Percentiles rank a stretch among this genome's conserved stretches.
Evolutionary conservation across 2,113 vertebrate genomes (phyloP).

Genomic region (Cnemophilus loriae): DNA sequence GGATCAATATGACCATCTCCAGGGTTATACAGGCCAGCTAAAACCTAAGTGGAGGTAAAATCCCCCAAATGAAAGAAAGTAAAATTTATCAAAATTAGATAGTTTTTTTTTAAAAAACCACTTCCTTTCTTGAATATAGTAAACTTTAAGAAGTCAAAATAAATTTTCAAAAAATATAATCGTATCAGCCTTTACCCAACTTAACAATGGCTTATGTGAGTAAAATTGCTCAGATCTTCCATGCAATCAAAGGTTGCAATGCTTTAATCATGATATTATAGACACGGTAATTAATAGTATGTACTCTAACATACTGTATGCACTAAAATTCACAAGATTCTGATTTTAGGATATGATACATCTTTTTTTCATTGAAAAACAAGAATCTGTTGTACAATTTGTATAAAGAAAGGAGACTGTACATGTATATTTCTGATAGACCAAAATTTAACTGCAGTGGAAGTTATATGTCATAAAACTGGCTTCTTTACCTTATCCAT

Average conservation of each 20-base stretch:
- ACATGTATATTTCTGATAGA: not conserved
- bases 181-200: not conserved
- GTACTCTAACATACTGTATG: not conserved
- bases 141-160: not conserved
- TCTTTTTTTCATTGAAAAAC: not conserved
- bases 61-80: not conserved
- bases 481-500: slow-evolving; percentile 80
- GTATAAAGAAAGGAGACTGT: not conserved
- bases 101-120: not conserved
- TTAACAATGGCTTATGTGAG: not conserved
- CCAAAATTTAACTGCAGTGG: not conserved
- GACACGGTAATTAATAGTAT: not conserved
- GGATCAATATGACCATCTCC: slow-evolving; percentile 98
- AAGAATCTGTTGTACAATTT: not conserved
- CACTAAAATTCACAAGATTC: not conserved
- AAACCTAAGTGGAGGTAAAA: slow-evolving; percentile 74
- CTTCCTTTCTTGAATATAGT: not conserved
- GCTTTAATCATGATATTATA: not conserved
- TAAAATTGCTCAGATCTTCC: not conserved
- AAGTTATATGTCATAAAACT: not conserved
- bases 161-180: not conserved
- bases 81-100: not conserved
- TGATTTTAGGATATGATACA: not conserved
- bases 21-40: slow-evolving; percentile 92
- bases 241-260: not conserved